A percentile compares a stretch with the other conserved stretches of the same genome.
phyloP scores from a whole-genome alignment of 1,140 invertebrate genomes.

The Pogonus chalceus region DNA sequence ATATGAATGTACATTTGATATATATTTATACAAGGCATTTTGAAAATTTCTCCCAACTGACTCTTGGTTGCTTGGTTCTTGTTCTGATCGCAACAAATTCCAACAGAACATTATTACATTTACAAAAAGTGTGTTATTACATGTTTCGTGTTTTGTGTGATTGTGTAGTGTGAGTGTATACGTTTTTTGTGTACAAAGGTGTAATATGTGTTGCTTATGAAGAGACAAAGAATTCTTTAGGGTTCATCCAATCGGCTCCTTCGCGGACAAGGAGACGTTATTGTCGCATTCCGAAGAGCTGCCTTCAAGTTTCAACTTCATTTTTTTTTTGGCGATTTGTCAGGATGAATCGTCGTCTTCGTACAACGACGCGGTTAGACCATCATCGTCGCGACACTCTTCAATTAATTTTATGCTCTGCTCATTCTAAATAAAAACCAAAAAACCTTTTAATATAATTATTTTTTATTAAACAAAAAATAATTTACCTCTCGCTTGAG shows the following conservation, averaged over 20 bases:
- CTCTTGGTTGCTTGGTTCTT: constrained; percentile 11
- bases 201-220: not conserved
- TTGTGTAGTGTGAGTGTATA: not conserved
- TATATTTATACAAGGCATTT: constrained; percentile 24
- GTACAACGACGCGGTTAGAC: not conserved
- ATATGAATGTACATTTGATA: constrained; percentile 28
- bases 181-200: not conserved
- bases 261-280: not conserved
- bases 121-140: constrained; percentile 13
- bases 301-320: not conserved
- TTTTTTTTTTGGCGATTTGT: not conserved
- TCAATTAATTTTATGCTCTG: not conserved
- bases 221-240: not conserved
- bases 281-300: not conserved
- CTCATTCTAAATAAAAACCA: not conserved
- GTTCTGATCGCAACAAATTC: constrained; percentile 18
- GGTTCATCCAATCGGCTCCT: not conserved
- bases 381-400: not conserved
- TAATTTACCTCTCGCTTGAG: constrained; percentile 54
- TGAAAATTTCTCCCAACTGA: constrained; percentile 19
- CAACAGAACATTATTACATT: constrained; percentile 17
- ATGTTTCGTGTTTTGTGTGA: not conserved
- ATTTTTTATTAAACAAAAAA: too few relatives aligned
- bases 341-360: not conserved
- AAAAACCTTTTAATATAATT: constrained; percentile 1